Evolutionary conservation across 2,113 vertebrate species (phyloP).

Genomic region (Aldabrachelys gigantea): DNA sequence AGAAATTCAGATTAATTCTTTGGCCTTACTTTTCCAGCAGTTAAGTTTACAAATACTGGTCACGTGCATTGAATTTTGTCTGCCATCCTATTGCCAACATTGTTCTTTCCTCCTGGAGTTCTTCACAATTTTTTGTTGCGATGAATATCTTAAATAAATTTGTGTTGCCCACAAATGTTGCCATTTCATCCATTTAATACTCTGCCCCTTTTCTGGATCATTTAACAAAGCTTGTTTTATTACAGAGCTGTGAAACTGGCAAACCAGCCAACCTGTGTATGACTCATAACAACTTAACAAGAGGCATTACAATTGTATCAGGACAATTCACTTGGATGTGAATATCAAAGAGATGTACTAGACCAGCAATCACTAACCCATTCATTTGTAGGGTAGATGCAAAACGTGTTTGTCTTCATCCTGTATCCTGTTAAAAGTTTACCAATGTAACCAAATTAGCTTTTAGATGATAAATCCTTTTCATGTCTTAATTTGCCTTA

Average conservation of each 20-base stretch:
- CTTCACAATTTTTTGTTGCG: background rate
- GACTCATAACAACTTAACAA: too few species aligned
- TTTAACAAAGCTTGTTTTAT: background rate
- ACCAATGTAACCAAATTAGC: too few species aligned
- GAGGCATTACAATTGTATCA: too few species aligned
- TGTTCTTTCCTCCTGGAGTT: conserved; percentile 5
- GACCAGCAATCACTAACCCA: too few species aligned
- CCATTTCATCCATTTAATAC: background rate
- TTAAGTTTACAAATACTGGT: conserved; percentile 36
- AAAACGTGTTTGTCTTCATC: too few species aligned
- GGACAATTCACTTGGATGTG: too few species aligned
- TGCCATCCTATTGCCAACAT: background rate
- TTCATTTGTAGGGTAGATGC: too few species aligned
- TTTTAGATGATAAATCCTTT: too few species aligned
- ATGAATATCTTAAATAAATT: background rate
- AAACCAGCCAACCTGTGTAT: too few species aligned
- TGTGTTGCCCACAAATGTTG: background rate
- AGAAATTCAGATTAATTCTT: background rate
- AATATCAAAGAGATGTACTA: too few species aligned
- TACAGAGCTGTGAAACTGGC: background rate
- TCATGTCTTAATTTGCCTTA: too few species aligned
- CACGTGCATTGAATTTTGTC: conserved; percentile 14
- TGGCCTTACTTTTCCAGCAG: conserved; percentile 26
- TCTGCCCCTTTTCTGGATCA: background rate
- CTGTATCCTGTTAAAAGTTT: too few species aligned